These are phyloP conservation scores for Limnephilus lunatus DNA, from an alignment of 2,888 invertebrate species.

Conservation along the genomic window DNA sequence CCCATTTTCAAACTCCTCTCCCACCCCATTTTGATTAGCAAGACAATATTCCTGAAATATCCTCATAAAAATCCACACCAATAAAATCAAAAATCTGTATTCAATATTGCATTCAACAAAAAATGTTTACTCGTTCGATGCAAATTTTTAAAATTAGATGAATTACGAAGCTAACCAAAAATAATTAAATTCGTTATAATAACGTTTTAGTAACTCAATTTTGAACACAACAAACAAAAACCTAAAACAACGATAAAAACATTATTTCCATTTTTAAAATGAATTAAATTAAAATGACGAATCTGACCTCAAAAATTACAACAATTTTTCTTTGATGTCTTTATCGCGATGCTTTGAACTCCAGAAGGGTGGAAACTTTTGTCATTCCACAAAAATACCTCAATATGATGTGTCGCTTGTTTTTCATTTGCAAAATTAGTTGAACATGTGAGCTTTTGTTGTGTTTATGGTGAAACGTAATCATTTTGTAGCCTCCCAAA, in stretches of 20 bases:
- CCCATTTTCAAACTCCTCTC: no score
- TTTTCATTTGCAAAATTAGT: not conserved
- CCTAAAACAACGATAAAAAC: not conserved
- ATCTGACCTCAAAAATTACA: not conserved
- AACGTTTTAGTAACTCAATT: not conserved
- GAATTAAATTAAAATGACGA: not conserved
- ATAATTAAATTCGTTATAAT: not conserved
- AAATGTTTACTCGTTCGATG: no score
- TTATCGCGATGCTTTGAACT: not conserved
- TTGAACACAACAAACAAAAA: not conserved
- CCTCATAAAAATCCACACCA: no score
- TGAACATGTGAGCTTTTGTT: not conserved
- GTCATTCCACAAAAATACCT: not conserved
- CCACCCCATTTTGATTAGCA: no score
- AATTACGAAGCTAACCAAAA: not conserved
- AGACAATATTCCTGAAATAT: no score
- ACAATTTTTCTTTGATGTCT: not conserved
- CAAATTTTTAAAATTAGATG: not conserved
- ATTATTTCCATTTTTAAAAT: not conserved
- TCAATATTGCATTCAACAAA: not conserved
- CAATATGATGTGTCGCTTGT: not conserved
- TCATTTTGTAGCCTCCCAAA: not conserved
- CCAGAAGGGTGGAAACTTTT: not conserved
- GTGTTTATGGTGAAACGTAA: not conserved
- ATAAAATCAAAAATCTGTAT: not conserved